Percentiles rank a stretch among this genome's conserved stretches.
Conservation (phyloP, 1,140 invertebrate species). For the Euglossa dilemma region DNA sequence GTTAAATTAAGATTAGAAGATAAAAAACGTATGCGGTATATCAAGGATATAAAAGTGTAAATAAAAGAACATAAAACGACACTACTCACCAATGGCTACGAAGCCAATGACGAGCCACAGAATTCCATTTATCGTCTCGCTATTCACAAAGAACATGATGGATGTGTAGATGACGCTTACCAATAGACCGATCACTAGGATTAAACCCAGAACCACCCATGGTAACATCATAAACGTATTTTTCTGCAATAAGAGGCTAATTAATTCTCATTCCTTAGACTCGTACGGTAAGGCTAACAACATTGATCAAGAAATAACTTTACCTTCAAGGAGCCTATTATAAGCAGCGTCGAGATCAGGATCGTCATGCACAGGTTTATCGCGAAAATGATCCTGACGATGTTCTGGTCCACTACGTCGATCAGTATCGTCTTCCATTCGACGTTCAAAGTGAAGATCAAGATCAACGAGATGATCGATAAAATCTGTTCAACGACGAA, state of each 20-base stretch:
- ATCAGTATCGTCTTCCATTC: conserved; percentile 89
- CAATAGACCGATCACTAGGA: conserved; percentile 88
- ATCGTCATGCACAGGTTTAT: conserved; percentile 92
- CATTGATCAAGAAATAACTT: neutral
- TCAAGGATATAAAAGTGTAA: neutral
- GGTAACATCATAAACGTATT: conserved; percentile 91
- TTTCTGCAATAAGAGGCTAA: conserved; percentile 83
- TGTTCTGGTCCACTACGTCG: conserved; percentile 83
- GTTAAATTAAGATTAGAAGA: too few species aligned
- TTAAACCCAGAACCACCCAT: conserved; percentile 90
- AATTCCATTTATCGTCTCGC: conserved; percentile 83
- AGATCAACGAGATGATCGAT: conserved; percentile 84
- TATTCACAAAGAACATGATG: conserved; percentile 87
- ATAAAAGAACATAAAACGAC: neutral
- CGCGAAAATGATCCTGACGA: conserved; percentile 89
- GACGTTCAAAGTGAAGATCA: conserved; percentile 83
- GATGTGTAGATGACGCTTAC: conserved; percentile 90
- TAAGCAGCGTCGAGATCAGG: conserved; percentile 88
- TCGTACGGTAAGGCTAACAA: too few species aligned
- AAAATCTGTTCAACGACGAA: conserved; percentile 78
- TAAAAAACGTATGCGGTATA: neutral
- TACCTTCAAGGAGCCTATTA: conserved; percentile 90
- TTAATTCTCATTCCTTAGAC: too few species aligned
- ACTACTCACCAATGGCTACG: conserved; percentile 84
- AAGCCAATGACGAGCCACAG: conserved; percentile 86